Percentiles rank a stretch among this genome's conserved stretches.
Conservation (phyloP, 2,113 vertebrate genomes). For the Salvelinus sp. region DNA sequence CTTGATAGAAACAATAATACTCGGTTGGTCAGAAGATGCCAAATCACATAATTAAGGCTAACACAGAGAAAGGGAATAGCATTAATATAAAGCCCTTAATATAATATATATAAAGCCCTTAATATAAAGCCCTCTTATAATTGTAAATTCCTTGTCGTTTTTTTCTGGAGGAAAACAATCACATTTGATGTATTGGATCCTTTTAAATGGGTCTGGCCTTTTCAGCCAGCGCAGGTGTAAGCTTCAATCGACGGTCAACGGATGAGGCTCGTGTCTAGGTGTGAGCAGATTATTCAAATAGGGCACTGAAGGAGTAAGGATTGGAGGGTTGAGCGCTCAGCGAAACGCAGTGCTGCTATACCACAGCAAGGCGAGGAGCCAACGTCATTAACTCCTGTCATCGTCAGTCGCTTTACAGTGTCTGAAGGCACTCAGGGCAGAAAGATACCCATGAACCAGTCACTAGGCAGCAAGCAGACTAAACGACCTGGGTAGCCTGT, state of each 20-base stretch:
- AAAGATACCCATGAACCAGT: conserved; percentile 65
- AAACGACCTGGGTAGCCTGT: background rate
- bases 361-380: conserved; percentile 61
- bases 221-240: conserved; percentile 43
- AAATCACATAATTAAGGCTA: conserved; percentile 10
- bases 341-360: conserved; percentile 57
- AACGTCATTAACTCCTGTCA: conserved; percentile 75
- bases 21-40: background rate
- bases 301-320: conserved; percentile 69
- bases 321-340: conserved; percentile 77
- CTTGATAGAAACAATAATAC: background rate
- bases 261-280: conserved; percentile 70
- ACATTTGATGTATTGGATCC: conserved; percentile 39
- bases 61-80: conserved; percentile 12
- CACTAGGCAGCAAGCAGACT: conserved; percentile 24
- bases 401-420: conserved; percentile 61
- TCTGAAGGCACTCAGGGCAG: conserved; percentile 64
- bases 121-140: conserved; percentile 8
- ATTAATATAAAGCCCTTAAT: conserved; percentile 2
- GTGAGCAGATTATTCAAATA: conserved; percentile 83
- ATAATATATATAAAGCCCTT: conserved; percentile 8
- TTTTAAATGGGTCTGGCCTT: conserved; percentile 39
- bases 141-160: conserved; percentile 6
- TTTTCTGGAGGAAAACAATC: conserved; percentile 33
- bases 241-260: conserved; percentile 40